Conservation (phyloP, 2,888 invertebrate species). For the Heteromyza rotundicornis region DNA sequence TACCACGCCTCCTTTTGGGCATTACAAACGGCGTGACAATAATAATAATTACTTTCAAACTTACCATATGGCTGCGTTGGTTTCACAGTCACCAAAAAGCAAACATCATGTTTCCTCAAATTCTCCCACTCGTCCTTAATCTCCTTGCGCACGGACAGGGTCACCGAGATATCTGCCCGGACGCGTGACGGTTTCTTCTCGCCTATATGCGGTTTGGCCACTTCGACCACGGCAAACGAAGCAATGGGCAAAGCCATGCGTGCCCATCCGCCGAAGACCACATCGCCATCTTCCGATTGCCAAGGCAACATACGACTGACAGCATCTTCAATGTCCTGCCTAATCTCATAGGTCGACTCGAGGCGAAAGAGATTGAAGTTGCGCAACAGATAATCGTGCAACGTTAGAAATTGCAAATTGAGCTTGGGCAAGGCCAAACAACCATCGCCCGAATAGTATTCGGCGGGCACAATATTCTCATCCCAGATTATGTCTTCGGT, state of each 20-base stretch:
- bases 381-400: conserved; percentile 95
- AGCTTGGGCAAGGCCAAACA: conserved; percentile 96
- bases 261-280: conserved; percentile 98
- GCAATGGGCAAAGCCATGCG: conserved; percentile 96
- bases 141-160: conserved; percentile 86
- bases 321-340: conserved; percentile 98
- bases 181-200: conserved; percentile 96
- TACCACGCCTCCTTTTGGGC: too few species aligned
- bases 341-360: conserved; percentile 94
- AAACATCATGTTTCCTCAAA: conserved; percentile 95
- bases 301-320: conserved; percentile 95
- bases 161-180: conserved; percentile 92
- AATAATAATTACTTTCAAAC: too few species aligned
- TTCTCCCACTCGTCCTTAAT: conserved; percentile 98
- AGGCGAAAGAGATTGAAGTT: conserved; percentile 97
- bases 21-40: too few species aligned
- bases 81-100: conserved; percentile 91
- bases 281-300: conserved; percentile 84
- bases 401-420: conserved; percentile 95
- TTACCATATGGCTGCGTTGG: conserved; percentile 83
- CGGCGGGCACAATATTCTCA: conserved; percentile 97
- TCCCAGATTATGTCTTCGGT: conserved; percentile 99
- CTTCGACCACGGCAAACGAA: conserved; percentile 93
- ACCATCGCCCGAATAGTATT: conserved; percentile 95
- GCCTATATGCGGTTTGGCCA: conserved; percentile 88